Evolutionary conservation across 2,797 vertebrate genomes (phyloP), one percentile per base, ranked within the genome.

Genomic region (Amniataba percoides): DNA sequence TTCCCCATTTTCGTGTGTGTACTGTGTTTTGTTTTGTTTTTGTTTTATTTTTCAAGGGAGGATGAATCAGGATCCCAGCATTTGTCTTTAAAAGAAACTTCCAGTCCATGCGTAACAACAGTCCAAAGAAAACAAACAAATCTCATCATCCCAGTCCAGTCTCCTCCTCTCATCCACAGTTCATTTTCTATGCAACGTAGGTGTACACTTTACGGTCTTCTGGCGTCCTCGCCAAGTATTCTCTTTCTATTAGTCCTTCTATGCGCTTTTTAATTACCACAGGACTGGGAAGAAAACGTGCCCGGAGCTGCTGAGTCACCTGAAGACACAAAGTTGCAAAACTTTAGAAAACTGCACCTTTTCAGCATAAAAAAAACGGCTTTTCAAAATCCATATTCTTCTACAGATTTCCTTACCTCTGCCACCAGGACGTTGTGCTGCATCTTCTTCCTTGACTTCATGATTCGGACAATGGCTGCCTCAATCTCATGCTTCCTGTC

Each of bases 241-340:
- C 98, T 96, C 98, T 96, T 95, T 99, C 98, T 97, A 99, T 99
- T 94, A 99, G 97, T 98, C 97, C 98, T 97, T 99, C 98, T 93
- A 99, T 99, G 90, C 98, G 97, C 90, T 99, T 99, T 96, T 99
- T 99, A 96, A 99, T 99, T 85, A 99, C 97, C 95, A 99, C 97
- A 73, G 98, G 98, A 92, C 97, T 99, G 89, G 98, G 98, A 90
- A 99, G 95, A 94, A 99, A 99, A 93, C 97, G 97, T 48, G 96
- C 95, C 88, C 96, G 96, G 92, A 99, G 95, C 92, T 99, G 98
- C 91, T 99, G 97, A 94, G 98, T 99, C 92, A 99, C 98, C 98
- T 99, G 90, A 21, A 69, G 89, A 81, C 79, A 79, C 74, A 91
- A 67, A 72, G 55, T 36, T 21, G 82, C 7, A 82, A 5, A 8